phyloP scores from a whole-genome alignment of 1,140 invertebrate species.

The Calosoma granatense region DNA sequence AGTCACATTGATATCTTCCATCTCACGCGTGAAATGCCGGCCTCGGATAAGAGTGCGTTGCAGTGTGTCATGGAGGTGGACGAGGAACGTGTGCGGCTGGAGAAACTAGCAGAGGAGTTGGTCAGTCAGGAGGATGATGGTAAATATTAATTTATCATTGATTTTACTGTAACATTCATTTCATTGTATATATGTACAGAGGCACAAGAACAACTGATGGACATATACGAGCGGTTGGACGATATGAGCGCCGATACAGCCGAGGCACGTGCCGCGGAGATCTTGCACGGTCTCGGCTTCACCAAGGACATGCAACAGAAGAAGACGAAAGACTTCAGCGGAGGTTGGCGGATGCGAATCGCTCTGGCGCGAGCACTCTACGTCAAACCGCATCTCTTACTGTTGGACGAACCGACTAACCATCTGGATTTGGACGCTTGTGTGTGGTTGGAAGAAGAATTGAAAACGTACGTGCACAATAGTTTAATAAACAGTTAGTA shows the following conservation, averaged over 20 bases:
- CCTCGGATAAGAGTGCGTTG: slow-evolving; percentile 85
- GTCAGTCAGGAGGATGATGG: slow-evolving; percentile 79
- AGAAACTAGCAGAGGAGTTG: slow-evolving; percentile 87
- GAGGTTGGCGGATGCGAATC: slow-evolving; percentile 99
- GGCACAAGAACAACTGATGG: slow-evolving; percentile 91
- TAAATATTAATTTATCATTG: slow-evolving; percentile 40
- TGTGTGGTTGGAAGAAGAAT: slow-evolving; percentile 98
- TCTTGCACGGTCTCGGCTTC: slow-evolving; percentile 96
- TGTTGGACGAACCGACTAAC: slow-evolving; percentile 96
- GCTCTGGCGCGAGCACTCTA: slow-evolving; percentile 90
- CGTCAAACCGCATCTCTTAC: slow-evolving; percentile 85
- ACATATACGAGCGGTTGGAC: slow-evolving; percentile 95
- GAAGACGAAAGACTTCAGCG: slow-evolving; percentile 86
- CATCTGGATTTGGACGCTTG: slow-evolving; percentile 98
- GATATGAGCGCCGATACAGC: slow-evolving; percentile 94
- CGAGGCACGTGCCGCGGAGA: slow-evolving; percentile 84
- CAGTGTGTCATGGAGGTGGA: slow-evolving; percentile 98
- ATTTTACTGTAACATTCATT: slow-evolving; percentile 10
- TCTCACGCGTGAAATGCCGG: slow-evolving; percentile 91
- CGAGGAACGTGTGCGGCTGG: slow-evolving; percentile 81
- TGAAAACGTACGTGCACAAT: slow-evolving; percentile 70
- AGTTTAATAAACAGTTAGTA: background rate
- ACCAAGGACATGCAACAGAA: slow-evolving; percentile 87
- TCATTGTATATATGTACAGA: slow-evolving; percentile 42
- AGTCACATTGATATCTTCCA: slow-evolving; percentile 98